Evolutionary conservation across 2,797 vertebrate species (phyloP).

Genomic region (Cynodonichthys magdalenae): DNA sequence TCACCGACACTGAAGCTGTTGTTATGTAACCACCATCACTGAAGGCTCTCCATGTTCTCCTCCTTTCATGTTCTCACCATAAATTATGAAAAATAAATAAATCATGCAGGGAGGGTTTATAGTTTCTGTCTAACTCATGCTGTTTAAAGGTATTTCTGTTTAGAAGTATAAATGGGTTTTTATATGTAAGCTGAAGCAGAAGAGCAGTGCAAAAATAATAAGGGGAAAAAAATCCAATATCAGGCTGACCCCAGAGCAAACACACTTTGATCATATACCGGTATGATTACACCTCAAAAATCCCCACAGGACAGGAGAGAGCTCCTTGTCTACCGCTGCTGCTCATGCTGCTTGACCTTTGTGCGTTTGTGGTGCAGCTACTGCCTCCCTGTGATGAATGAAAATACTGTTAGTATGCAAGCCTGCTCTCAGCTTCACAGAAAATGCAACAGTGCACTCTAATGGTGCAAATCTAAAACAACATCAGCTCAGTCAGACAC

Average conservation of each 20-base stretch:
- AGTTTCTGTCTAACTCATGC: slow-evolving; percentile 11
- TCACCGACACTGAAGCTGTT: slow-evolving; percentile 32
- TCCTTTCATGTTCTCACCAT: slow-evolving; percentile 14
- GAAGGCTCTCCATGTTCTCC: slow-evolving; percentile 27
- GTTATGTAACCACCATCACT: slow-evolving; percentile 51
- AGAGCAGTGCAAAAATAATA: slow-evolving; percentile 15
- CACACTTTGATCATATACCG: slow-evolving; percentile 63
- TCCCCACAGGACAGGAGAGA: slow-evolving; percentile 48
- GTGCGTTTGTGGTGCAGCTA: slow-evolving; percentile 48
- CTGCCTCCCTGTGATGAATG: slow-evolving; percentile 60
- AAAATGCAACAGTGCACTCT: slow-evolving; percentile 68
- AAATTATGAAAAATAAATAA: slow-evolving; percentile 12
- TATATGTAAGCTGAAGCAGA: slow-evolving; percentile 19
- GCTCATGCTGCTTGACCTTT: slow-evolving; percentile 67
- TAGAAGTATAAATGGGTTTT: slow-evolving; percentile 12
- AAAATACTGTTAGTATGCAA: slow-evolving; percentile 23
- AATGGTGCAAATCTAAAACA: slow-evolving; percentile 43
- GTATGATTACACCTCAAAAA: slow-evolving; percentile 65
- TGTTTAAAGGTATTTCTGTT: slow-evolving; percentile 8
- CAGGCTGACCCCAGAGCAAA: slow-evolving; percentile 51
- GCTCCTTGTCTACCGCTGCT: slow-evolving; percentile 52
- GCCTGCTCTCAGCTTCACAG: not conserved
- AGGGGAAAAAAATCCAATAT: slow-evolving; percentile 28
- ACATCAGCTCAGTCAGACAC: not conserved
- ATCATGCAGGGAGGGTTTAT: slow-evolving; percentile 1